Conservation (phyloP, 1,140 invertebrate genomes). For the Cryptotermes secundus region DNA sequence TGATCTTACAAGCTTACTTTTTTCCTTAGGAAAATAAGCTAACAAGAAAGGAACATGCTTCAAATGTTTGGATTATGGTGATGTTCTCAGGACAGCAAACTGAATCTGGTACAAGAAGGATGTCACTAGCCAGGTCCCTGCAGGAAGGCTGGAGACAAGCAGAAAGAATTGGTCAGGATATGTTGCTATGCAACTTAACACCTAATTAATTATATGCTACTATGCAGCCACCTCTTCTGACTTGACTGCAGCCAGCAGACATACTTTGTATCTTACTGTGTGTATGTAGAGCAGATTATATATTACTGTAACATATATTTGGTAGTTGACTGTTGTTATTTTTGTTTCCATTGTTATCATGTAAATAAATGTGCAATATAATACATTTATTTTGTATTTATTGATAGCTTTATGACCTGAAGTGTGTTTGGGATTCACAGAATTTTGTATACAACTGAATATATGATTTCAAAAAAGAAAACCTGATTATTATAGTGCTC, state of each 20-base stretch:
- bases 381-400: constrained; percentile 14
- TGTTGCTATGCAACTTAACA: too few species aligned
- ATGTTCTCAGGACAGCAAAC: neutral
- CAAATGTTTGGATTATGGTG: neutral
- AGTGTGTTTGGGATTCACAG: neutral
- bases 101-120: neutral
- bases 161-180: neutral
- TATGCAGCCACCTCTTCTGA: neutral
- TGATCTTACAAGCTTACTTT: too few species aligned
- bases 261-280: neutral
- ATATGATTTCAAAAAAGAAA: neutral
- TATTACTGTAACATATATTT: neutral
- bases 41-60: neutral
- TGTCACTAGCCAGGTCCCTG: neutral
- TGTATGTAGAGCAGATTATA: neutral
- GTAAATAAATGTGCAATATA: constrained; percentile 26
- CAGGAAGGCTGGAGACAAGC: neutral
- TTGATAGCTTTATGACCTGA: neutral
- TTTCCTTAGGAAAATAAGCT: too few species aligned
- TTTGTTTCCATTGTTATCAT: neutral
- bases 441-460: neutral
- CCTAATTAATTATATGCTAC: neutral
- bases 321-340: constrained; percentile 2
- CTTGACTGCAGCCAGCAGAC: neutral
- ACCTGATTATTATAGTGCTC: too few species aligned